Evolutionary conservation across 1,140 invertebrate genomes (phyloP), one percentile per base, ranked within the genome.

Genomic region (Cryptotermes secundus): DNA sequence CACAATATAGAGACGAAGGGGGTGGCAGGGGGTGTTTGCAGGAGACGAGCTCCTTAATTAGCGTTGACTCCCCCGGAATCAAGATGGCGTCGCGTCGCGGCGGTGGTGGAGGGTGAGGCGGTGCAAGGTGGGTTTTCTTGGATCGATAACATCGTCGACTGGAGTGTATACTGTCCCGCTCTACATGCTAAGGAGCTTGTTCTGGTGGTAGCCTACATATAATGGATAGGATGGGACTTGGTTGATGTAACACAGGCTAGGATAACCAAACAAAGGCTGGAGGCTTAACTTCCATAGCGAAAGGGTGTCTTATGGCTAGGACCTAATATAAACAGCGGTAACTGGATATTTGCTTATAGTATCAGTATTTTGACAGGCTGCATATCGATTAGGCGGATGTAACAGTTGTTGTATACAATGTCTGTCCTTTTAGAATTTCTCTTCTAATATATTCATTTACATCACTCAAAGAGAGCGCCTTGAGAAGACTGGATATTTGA

Each of bases 31-130:
- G 59, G 59, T 72, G 59, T 7, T 72, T 72, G 59, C 59, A 72
- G 45, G 59, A 72, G 59, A 72, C 59, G 59, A 72, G 59, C 59
- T 72, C 59, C 59, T 72, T 72, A 72, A 72, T 72, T 72, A 72
- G 59, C n/a, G 59, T 72, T 26, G 59, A n/a, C 12, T 72, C 59
- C n/a, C 59, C 59, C 59, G 59, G 59, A 72, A 72, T n/a, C 59
- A 72, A 72, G 59, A 72, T 72, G 59, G 59, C 59, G 59, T 72
- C 59, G n/a, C 59, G 7, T 72, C 59, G n/a, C 59, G 59, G 59
- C 31, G n/a, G 26, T 72, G 59, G 26, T 72, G 59, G 59, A 72
- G 59, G 59, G 59, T 16, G n/a, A 72, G 59, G 59, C 26, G 59
- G n/a, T 72, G 9, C 59, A 72, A 72, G 59, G 59, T 72, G 59